phyloP scores from a whole-genome alignment of 2,113 vertebrate species.

The Prionailurus bengalensis region DNA sequence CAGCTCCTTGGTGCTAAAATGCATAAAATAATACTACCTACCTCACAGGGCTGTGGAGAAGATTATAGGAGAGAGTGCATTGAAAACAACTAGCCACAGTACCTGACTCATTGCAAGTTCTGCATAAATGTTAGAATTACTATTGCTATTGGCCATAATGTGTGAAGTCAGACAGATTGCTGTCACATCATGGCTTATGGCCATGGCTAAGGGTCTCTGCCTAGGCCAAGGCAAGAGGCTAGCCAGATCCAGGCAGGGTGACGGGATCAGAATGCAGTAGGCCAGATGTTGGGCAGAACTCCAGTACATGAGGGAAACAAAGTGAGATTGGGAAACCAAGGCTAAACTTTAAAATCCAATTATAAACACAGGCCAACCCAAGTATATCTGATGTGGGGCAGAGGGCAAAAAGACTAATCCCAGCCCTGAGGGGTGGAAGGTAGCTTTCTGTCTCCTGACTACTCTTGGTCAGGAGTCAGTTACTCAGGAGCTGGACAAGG shows the following conservation, averaged over 20 bases:
- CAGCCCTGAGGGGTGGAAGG: not conserved
- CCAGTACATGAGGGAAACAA: not conserved
- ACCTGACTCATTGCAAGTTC: not conserved
- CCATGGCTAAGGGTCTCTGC: not conserved
- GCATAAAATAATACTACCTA: not conserved
- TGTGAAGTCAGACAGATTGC: not conserved
- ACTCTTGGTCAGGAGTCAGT: not conserved
- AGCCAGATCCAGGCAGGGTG: not conserved
- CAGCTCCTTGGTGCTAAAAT: not conserved
- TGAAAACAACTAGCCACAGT: not conserved
- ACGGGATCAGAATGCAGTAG: not conserved
- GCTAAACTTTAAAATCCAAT: not conserved
- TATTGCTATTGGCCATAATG: not conserved
- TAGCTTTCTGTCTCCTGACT: not conserved
- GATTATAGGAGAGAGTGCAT: not conserved
- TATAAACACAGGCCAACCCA: not conserved
- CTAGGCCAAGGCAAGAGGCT: not conserved
- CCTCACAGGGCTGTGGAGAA: not conserved
- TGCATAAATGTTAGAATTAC: not conserved
- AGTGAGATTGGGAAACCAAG: not conserved
- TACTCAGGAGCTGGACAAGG: not conserved
- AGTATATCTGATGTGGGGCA: not conserved
- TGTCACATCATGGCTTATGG: not conserved
- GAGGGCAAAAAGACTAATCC: not conserved
- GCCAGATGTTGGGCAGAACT: not conserved